Percentiles rank a stretch among this genome's conserved stretches.
Conservation (phyloP, 1,140 invertebrate genomes). For the Saccostrea echinata region DNA sequence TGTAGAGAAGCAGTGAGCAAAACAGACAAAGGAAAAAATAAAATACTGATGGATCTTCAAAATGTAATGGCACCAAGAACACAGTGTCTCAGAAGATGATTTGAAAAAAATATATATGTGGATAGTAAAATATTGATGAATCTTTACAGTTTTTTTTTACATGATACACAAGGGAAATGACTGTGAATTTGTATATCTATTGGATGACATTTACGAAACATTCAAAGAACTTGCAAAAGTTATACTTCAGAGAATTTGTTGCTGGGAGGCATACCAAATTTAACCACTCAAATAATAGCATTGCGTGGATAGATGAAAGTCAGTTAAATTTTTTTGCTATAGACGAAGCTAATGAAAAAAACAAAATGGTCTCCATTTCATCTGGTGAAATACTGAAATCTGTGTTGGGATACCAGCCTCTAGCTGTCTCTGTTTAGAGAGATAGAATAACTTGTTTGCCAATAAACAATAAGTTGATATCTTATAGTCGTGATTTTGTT, state of each 20-base stretch:
- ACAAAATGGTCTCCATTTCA: no score
- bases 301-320: no score
- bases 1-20: background rate
- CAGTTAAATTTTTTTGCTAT: background rate
- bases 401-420: no score
- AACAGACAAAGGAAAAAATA: conserved; percentile 1
- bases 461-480: background rate
- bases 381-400: background rate
- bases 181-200: background rate
- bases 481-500: background rate
- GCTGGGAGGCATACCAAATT: background rate
- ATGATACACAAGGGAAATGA: background rate
- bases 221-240: background rate
- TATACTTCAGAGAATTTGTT: background rate
- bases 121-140: background rate
- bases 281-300: background rate
- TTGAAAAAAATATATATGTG: background rate
- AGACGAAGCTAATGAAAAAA: no score
- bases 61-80: background rate
- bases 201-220: background rate
- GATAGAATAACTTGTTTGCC: background rate
- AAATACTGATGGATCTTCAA: background rate
- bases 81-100: background rate
- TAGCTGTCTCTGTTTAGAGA: no score
- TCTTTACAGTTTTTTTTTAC: background rate